Conservation (phyloP, 2,113 vertebrate species). For the Stomatorhinus ivindoensis region DNA sequence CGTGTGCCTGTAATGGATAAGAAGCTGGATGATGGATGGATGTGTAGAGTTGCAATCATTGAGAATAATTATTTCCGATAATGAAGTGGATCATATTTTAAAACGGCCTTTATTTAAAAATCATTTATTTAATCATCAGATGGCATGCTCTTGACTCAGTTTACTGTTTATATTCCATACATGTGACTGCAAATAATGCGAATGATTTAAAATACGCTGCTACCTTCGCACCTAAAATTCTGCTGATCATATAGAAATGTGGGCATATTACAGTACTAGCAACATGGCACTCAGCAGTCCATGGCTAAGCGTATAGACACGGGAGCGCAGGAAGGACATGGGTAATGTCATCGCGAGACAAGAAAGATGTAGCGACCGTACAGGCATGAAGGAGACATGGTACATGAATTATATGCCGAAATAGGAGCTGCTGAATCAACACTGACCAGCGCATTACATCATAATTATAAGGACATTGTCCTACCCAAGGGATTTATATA, state of each 20-base stretch:
- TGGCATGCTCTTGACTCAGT: neutral
- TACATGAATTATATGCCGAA: neutral
- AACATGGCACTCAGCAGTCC: neutral
- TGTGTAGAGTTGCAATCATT: neutral
- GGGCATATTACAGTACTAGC: neutral
- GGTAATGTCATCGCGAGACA: constrained; percentile 9
- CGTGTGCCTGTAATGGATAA: neutral
- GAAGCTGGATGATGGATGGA: neutral
- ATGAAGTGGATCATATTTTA: neutral
- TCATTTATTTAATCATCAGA: neutral
- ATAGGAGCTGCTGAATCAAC: constrained; percentile 10
- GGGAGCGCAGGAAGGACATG: neutral
- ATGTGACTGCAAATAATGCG: neutral
- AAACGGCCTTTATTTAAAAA: neutral
- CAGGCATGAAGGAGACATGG: constrained; percentile 11
- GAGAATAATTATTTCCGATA: neutral
- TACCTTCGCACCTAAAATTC: neutral
- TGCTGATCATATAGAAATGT: neutral
- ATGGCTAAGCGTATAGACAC: neutral
- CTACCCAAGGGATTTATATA: constrained; percentile 66
- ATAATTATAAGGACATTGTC: constrained; percentile 62
- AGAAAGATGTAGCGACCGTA: constrained; percentile 44
- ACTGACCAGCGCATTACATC: constrained; percentile 61
- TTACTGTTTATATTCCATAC: neutral
- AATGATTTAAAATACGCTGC: neutral